Evolutionary conservation across 2,797 vertebrate genomes (phyloP), one percentile per base, ranked within the genome.

Genomic region (Dromococcyx pavoninus): DNA sequence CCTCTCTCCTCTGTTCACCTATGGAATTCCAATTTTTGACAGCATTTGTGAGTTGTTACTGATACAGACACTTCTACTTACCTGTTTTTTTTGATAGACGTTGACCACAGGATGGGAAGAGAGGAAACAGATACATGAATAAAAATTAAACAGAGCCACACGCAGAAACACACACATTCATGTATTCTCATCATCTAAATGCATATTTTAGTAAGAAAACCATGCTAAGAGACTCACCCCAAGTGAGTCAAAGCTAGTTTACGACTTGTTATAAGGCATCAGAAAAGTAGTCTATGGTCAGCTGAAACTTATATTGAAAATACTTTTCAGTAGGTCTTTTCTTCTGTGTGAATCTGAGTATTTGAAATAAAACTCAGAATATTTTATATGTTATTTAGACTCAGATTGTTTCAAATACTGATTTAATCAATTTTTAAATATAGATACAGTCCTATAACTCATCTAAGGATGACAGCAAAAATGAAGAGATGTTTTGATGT

Each of bases 51-150:
- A 51, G 6, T n/a, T 79, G 30, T 53, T 82, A 27, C 4, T 50
- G 58, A 51, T 5, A 35, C 0, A 0, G 0, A n/a, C 39, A 51
- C 64, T 78, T 89, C 70, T 44, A 28, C 13, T 57, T 69, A 14
- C 1, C 8, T 81, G 1, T 15, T 61, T 61, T 35, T 7, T 75
- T 76, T 70, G 5, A 17, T 30, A 65, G 9, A 13, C 75, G n/a
- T 3, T 73, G 35, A 73, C 11, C 9, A 27, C 22, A 16, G 32
- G 13, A 50, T 77, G 30, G 2, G 4, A 1, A 18, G 15, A 32
- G 17, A 57, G 9, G 8, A 61, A 56, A 71, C 6, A 61, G 9
- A 3, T 1, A 5, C 46, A 46, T 1, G 0, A 39, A 17, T 74
- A 39, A 46, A n/a, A 43, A 25, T 48, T 75, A 71, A 86, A n/a